Percentiles rank a stretch among this genome's conserved stretches.
These are phyloP conservation scores for Corydoras sp. DNA, from an alignment of 2,113 vertebrate species.

Conservation along the genomic window DNA sequence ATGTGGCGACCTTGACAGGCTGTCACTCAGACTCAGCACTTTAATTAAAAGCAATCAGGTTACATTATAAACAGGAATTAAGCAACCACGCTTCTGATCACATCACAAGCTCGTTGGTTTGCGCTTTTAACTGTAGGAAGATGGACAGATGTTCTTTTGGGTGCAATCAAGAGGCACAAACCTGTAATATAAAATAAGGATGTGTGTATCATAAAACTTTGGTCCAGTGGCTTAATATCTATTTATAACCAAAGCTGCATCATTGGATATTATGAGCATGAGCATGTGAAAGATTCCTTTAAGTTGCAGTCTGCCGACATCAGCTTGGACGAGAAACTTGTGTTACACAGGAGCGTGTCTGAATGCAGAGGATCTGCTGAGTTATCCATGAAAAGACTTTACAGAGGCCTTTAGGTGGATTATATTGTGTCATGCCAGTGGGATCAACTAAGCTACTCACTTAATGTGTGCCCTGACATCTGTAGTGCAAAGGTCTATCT, in stretches of 20 bases:
- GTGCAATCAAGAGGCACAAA: no score
- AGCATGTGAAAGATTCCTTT: slow-evolving; percentile 17
- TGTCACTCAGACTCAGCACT: slow-evolving; percentile 39
- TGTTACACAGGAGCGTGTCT: slow-evolving; percentile 53
- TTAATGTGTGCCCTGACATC: not conserved
- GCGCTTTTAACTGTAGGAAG: no score
- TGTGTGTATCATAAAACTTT: no score
- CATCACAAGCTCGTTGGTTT: slow-evolving; percentile 30
- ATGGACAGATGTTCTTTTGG: no score
- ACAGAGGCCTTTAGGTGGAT: slow-evolving; percentile 56
- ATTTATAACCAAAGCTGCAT: slow-evolving; percentile 18
- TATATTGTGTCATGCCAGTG: slow-evolving; percentile 45
- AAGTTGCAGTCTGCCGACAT: slow-evolving; percentile 1
- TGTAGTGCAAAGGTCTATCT: no score
- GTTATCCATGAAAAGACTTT: slow-evolving; percentile 54
- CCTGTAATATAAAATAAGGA: no score
- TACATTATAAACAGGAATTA: slow-evolving; percentile 37
- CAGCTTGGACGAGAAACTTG: slow-evolving; percentile 33
- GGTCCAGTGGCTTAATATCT: not conserved
- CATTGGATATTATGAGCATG: slow-evolving; percentile 17
- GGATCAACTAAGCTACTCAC: slow-evolving; percentile 9
- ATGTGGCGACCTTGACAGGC: slow-evolving; percentile 30
- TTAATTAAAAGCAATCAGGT: slow-evolving; percentile 48
- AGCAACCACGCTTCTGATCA: slow-evolving; percentile 31
- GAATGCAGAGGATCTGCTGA: slow-evolving; percentile 52